Conservation (phyloP, 2,113 vertebrate genomes). For the Rhinichthys klamathensis region DNA sequence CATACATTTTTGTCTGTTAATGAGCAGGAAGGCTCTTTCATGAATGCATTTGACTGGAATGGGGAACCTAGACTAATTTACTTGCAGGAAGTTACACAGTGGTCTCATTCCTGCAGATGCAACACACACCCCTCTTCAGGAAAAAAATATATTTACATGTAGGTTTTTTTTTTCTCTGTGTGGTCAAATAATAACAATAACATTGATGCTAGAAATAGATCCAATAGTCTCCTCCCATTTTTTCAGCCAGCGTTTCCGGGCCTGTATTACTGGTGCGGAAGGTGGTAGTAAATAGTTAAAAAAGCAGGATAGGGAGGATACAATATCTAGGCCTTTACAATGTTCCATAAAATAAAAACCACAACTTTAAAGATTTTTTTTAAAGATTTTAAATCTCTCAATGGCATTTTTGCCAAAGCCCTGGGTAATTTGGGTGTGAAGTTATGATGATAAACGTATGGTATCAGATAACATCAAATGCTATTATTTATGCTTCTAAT, state of each 20-base stretch:
- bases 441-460: background rate
- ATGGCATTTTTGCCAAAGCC: background rate
- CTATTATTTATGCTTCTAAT: background rate
- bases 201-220: slow-evolving; percentile 1
- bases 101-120: background rate
- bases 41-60: slow-evolving; percentile 1
- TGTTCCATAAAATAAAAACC: background rate
- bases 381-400: background rate
- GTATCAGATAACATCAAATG: background rate
- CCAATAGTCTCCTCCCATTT: background rate
- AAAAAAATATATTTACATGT: slow-evolving; percentile 17
- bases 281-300: background rate
- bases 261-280: background rate
- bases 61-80: slow-evolving; percentile 15
- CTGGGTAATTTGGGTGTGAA: background rate
- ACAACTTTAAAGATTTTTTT: background rate
- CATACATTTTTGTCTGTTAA: background rate
- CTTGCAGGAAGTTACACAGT: slow-evolving; percentile 18
- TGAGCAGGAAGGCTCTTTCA: background rate
- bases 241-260: background rate
- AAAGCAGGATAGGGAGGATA: background rate
- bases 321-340: background rate
- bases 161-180: background rate
- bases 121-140: slow-evolving; percentile 16
- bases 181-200: background rate